These are phyloP conservation scores for Ostrea edulis DNA, from an alignment of 1,140 invertebrate species.

Conservation along the genomic window DNA sequence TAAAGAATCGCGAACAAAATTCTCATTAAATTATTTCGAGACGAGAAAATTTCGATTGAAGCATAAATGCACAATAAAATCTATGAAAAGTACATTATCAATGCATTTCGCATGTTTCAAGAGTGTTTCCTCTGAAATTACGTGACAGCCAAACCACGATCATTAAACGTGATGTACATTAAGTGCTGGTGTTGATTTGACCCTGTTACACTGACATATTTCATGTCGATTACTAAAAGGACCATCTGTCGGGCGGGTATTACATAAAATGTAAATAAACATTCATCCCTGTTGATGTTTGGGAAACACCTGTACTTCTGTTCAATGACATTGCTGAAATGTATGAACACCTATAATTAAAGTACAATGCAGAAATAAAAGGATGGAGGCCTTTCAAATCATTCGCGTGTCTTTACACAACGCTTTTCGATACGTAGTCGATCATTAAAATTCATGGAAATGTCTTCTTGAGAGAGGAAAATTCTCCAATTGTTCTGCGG, in stretches of 20 bases:
- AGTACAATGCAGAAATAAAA: too few species aligned
- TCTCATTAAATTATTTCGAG: background rate
- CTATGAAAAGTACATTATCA: background rate
- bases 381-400: too few species aligned
- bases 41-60: background rate
- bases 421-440: too few species aligned
- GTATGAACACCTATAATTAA: background rate
- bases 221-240: background rate
- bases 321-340: background rate
- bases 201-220: background rate
- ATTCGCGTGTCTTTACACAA: too few species aligned
- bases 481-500: background rate
- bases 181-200: background rate
- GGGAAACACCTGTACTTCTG: background rate
- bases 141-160: background rate
- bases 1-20: background rate
- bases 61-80: background rate
- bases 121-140: background rate
- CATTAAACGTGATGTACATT: background rate
- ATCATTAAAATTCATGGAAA: too few species aligned
- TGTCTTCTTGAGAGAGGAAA: background rate
- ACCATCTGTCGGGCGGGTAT: conserved; percentile 1
- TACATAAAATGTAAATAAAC: background rate
- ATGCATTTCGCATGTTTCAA: background rate
- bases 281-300: too few species aligned